Percentiles rank a stretch among this genome's conserved stretches.
These are phyloP conservation scores for Timema podura DNA, from an alignment of 2,888 invertebrate species.

Conservation along the genomic window DNA sequence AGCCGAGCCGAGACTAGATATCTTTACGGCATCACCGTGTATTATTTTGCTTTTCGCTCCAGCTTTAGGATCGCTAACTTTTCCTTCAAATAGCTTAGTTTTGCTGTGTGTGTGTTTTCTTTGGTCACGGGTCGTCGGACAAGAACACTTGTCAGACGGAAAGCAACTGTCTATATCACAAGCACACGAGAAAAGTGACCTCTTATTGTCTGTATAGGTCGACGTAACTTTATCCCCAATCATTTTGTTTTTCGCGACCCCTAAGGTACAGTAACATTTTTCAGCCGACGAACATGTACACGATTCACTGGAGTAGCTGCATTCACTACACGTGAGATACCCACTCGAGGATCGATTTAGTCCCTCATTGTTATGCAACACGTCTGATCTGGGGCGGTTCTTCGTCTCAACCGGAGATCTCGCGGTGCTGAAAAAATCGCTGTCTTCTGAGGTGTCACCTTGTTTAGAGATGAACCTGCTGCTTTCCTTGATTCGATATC, in stretches of 20 bases:
- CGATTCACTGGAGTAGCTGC: constrained; percentile 78
- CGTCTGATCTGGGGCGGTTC: not conserved
- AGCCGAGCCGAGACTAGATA: constrained; percentile 35
- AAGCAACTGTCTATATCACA: constrained; percentile 84
- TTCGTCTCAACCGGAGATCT: constrained; percentile 20
- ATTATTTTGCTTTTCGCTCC: too few species aligned
- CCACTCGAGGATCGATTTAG: constrained; percentile 51
- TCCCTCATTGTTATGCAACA: not conserved
- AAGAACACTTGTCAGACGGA: constrained; percentile 85
- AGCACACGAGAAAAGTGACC: constrained; percentile 57
- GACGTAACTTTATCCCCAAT: constrained; percentile 34
- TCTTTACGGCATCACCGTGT: constrained; percentile 36
- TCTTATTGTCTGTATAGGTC: too few species aligned
- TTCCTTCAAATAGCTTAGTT: too few species aligned
- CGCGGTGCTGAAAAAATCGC: constrained; percentile 47
- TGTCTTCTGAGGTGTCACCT: constrained; percentile 37
- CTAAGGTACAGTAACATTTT: constrained; percentile 80
- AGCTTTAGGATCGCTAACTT: too few species aligned
- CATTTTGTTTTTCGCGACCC: constrained; percentile 43
- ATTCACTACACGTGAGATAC: constrained; percentile 85
- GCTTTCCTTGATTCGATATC: too few species aligned
- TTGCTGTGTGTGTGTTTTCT: too few species aligned
- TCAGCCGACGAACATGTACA: constrained; percentile 76
- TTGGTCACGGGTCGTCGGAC: constrained; percentile 44
- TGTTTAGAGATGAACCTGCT: too few species aligned